These are phyloP conservation scores for Zeuzera pyrina DNA, from an alignment of 2,888 invertebrate species.

Conservation along the genomic window DNA sequence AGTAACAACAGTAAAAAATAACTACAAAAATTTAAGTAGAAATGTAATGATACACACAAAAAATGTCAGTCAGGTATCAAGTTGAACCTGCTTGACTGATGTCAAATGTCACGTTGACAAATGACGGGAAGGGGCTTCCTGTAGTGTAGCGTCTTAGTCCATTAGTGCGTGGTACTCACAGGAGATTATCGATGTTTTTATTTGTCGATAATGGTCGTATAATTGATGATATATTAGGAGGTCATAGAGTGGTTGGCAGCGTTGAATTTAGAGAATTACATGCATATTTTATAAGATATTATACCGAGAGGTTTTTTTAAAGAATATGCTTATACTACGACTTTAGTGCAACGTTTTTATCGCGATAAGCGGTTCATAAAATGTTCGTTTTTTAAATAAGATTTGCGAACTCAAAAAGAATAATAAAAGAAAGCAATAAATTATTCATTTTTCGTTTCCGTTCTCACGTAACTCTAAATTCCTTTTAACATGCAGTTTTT, in stretches of 20 bases:
- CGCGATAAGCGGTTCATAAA: too few relatives aligned
- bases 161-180: conserved; percentile 36
- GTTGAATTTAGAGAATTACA: background rate
- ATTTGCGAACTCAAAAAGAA: too few relatives aligned
- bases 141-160: conserved; percentile 44
- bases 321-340: too few relatives aligned
- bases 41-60: conserved; percentile 14
- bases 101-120: conserved; percentile 67
- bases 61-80: conserved; percentile 33
- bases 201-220: conserved; percentile 34
- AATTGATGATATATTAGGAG: conserved; percentile 38
- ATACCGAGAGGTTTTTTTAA: too few relatives aligned
- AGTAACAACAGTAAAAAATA: conserved; percentile 4
- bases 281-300: too few relatives aligned
- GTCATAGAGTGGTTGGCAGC: conserved; percentile 1
- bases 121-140: conserved; percentile 60
- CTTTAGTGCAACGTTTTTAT: too few relatives aligned
- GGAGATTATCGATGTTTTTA: conserved; percentile 37
- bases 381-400: too few relatives aligned
- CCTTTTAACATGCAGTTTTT: too few relatives aligned
- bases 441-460: too few relatives aligned
- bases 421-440: too few relatives aligned
- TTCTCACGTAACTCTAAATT: too few relatives aligned
- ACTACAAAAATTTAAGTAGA: conserved; percentile 1
- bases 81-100: conserved; percentile 52